Base-by-base conservation (phyloP, 2,113 vertebrate genomes). In the Nyctibius bracteatus region DNA sequence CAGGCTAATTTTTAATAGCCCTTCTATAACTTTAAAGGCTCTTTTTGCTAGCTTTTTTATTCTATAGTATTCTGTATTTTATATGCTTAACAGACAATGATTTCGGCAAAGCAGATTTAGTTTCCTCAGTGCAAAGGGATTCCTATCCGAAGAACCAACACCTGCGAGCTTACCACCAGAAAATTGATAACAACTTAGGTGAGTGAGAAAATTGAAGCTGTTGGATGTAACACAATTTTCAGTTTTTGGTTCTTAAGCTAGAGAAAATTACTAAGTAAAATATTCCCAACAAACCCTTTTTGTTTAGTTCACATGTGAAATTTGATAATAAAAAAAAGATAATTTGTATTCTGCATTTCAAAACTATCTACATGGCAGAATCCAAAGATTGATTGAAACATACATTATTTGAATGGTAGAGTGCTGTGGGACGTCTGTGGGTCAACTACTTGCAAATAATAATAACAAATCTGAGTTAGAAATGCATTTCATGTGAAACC, bases 141-240 rank as follows among this genome's bases (percentile, higher is more conserved):
- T 46, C 58, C 73, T 98, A 98, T 74, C 91, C 98, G 1, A 98
- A 98, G 97, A 99, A 99, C 86, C 96, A 93, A 28, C 97, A 98
- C 27, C 98, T 99, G 31, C 97, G 63, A 72, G 95, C 98, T 72
- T 99, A 98, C 92, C 99, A 99, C 92, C 97, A 99, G 88, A 98
- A 99, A 92, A 98, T 99, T 13, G 99, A 99, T 97, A 98, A 80
- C 39, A 99, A 99, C 93, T 97, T 99, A 63, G 99, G 99, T 99
- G 97, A 98, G 97, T 86, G 33, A 63, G 12, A 46, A 90, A 81
- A 61, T 30, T 57, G 55, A 84, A 65, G 22, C 39, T 90, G 25
- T 74, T 58, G 43, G 43, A 59, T n/a, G 46, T 74, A 19, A 46
- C 39, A 10, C 9, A 55, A 1, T 9, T 66, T 72, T 28, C 23